A percentile compares a stretch with the other conserved stretches of the same genome.
phyloP scores from a whole-genome alignment of 2,888 invertebrate species.

The Polietes domitor region DNA sequence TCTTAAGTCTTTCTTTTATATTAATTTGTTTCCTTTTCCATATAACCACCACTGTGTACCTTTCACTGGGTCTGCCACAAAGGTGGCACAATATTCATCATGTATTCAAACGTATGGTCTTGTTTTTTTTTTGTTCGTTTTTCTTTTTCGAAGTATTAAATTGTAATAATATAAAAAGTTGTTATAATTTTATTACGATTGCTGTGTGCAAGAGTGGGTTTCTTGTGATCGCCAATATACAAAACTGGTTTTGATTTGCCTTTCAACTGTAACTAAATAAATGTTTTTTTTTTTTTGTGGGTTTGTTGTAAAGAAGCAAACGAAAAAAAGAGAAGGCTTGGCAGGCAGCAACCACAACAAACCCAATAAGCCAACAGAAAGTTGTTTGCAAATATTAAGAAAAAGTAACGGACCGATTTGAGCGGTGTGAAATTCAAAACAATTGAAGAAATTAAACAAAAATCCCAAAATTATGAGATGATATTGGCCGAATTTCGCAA shows the following conservation, averaged over 20 bases:
- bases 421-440: background rate
- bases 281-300: no score
- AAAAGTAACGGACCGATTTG: background rate
- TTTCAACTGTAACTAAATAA: slow-evolving; percentile 19
- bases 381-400: background rate
- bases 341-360: background rate
- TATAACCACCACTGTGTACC: slow-evolving; percentile 32
- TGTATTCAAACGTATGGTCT: background rate
- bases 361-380: background rate
- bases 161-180: slow-evolving; percentile 33
- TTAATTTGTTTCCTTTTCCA: background rate
- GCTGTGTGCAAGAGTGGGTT: slow-evolving; percentile 22
- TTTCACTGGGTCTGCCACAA: slow-evolving; percentile 43
- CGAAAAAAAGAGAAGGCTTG: slow-evolving; percentile 26
- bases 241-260: slow-evolving; percentile 16
- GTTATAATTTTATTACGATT: slow-evolving; percentile 36
- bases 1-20: slow-evolving; percentile 18
- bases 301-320: slow-evolving; percentile 23
- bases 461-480: slow-evolving; percentile 11
- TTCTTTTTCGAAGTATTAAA: background rate
- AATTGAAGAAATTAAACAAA: background rate
- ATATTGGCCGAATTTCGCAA: background rate
- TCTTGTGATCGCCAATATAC: background rate
- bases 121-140: background rate
- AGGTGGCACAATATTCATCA: background rate